Conservation (phyloP, 2,113 vertebrate species). For the Vulpes lagopus region DNA sequence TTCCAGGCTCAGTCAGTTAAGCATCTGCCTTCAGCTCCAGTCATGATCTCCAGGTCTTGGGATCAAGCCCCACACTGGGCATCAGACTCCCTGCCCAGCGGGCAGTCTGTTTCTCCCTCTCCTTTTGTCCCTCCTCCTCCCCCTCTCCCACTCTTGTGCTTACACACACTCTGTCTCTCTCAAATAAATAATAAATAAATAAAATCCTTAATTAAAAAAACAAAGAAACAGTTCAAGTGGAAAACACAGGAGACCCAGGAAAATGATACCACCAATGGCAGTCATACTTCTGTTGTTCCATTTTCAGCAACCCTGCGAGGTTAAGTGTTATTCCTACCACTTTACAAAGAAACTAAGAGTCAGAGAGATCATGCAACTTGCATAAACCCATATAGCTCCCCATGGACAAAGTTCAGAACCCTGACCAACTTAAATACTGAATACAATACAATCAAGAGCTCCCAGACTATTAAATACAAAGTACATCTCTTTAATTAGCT, state of each 20-base stretch:
- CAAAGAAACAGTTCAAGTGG: neutral
- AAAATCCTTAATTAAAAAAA: neutral
- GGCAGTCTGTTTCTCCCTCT: neutral
- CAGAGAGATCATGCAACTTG: neutral
- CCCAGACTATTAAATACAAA: neutral
- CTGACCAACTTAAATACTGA: conserved; percentile 10
- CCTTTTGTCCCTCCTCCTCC: neutral
- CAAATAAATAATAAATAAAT: neutral
- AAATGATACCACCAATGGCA: neutral
- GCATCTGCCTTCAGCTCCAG: neutral
- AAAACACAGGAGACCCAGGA: neutral
- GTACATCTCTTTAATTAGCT: neutral
- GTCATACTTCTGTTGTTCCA: neutral
- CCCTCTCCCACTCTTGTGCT: neutral
- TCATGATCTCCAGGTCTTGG: neutral
- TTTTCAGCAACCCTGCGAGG: neutral
- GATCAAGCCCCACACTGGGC: neutral
- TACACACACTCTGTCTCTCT: neutral
- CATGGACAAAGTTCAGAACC: neutral
- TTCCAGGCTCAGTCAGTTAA: neutral
- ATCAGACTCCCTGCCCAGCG: neutral
- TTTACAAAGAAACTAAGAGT: neutral
- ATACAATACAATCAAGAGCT: neutral
- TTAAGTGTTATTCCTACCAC: neutral
- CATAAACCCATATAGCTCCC: neutral